Evolutionary conservation across 2,797 vertebrate genomes (phyloP).

Genomic region (Spheniscus humboldti): DNA sequence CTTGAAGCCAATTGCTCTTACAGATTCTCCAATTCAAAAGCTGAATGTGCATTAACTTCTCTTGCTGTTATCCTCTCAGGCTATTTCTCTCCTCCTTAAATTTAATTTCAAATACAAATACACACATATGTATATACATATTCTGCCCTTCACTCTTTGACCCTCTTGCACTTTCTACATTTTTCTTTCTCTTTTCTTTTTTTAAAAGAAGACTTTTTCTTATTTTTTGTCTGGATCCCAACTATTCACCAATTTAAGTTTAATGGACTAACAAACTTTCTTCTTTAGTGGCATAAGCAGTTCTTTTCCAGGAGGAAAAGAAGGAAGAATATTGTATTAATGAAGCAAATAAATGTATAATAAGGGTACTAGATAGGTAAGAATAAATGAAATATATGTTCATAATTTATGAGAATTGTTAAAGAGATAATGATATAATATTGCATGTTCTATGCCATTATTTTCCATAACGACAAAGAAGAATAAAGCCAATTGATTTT

Average conservation of each 20-base stretch:
- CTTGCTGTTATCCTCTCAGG: background rate
- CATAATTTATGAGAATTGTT: constrained; percentile 42
- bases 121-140: background rate
- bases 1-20: background rate
- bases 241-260: background rate
- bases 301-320: background rate
- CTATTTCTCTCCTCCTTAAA: background rate
- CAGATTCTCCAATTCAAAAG: background rate
- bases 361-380: background rate
- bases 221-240: background rate
- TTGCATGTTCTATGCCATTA: background rate
- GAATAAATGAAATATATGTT: constrained; percentile 27
- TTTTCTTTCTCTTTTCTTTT: background rate
- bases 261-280: constrained; percentile 41
- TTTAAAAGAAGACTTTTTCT: background rate
- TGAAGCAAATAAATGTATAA: constrained; percentile 38
- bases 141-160: background rate
- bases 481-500: constrained; percentile 20
- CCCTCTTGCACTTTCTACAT: background rate
- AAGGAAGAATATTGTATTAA: constrained; percentile 23
- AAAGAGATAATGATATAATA: constrained; percentile 32
- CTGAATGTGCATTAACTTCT: background rate
- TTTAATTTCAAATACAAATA: background rate
- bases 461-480: constrained; percentile 27
- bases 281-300: background rate